phyloP scores from a whole-genome alignment of 1,140 invertebrate genomes.

The Dryas iulia region DNA sequence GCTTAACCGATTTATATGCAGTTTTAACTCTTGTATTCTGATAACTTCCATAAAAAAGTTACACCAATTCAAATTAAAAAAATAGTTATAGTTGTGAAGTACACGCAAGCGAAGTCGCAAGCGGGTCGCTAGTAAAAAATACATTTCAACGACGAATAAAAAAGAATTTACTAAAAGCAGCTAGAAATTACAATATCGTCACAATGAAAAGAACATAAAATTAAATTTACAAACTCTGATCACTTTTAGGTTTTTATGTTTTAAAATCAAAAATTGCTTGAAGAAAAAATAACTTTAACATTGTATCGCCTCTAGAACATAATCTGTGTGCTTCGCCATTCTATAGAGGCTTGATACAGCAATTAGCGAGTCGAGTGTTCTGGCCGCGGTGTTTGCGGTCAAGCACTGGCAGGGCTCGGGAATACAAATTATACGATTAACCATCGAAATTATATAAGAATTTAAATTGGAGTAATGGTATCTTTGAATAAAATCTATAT shows the following conservation, averaged over 20 bases:
- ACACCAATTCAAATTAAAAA: too few relatives aligned
- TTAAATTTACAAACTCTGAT: too few relatives aligned
- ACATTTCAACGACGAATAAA: too few relatives aligned
- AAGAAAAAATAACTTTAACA: background rate
- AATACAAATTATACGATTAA: background rate
- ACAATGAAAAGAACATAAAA: too few relatives aligned
- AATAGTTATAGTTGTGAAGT: too few relatives aligned
- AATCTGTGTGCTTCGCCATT: background rate
- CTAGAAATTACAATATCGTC: too few relatives aligned
- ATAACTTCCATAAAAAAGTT: too few relatives aligned
- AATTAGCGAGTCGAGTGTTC: conserved; percentile 17
- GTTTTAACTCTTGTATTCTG: too few relatives aligned
- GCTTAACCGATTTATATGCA: too few relatives aligned
- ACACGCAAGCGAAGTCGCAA: too few relatives aligned
- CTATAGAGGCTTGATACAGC: conserved; percentile 18
- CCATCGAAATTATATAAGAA: background rate
- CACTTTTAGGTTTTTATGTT: background rate
- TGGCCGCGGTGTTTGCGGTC: conserved; percentile 13
- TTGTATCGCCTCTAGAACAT: conserved; percentile 2
- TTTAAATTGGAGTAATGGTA: background rate
- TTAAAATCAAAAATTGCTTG: background rate
- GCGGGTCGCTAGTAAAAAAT: too few relatives aligned
- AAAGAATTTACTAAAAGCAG: too few relatives aligned
- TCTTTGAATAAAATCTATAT: background rate
- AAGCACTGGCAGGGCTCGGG: conserved; percentile 13